phyloP scores from a whole-genome alignment of 2,888 invertebrate genomes.

The Athalia rosae region DNA sequence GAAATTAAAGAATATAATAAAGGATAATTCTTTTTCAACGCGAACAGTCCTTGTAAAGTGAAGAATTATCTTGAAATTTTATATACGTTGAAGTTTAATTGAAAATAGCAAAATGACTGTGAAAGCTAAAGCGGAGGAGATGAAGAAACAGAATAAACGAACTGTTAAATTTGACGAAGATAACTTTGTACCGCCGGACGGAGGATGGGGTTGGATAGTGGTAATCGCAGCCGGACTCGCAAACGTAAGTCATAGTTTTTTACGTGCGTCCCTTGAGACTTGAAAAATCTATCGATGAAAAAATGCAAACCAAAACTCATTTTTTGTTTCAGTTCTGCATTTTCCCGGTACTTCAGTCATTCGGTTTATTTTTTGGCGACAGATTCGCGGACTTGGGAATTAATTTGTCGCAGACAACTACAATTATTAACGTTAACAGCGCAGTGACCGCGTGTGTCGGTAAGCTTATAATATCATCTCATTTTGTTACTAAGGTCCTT shows the following conservation, averaged over 20 bases:
- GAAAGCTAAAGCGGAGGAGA: neutral
- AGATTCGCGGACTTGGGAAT: conserved; percentile 79
- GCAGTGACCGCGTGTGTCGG: conserved; percentile 83
- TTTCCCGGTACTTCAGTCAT: conserved; percentile 82
- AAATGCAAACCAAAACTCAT: neutral
- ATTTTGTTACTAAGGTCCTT: neutral
- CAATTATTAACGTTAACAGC: conserved; percentile 83
- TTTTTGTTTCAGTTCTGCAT: conserved; percentile 78
- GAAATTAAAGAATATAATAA: neutral
- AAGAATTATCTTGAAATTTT: too few species aligned
- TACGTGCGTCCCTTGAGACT: neutral
- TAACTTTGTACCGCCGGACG: conserved; percentile 81
- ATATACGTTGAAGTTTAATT: neutral
- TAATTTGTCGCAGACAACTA: conserved; percentile 81
- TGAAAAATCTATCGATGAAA: too few species aligned
- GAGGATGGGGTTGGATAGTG: conserved; percentile 87
- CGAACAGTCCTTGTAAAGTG: neutral
- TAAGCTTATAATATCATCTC: conserved; percentile 67
- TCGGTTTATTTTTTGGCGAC: conserved; percentile 83
- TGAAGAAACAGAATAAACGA: neutral
- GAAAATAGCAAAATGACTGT: neutral
- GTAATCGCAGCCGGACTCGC: conserved; percentile 83
- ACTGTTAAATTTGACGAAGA: neutral
- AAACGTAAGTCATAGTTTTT: conserved; percentile 77
- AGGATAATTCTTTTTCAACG: neutral